Conservation (phyloP, 1,140 invertebrate species). For the Drosophila dunni region DNA sequence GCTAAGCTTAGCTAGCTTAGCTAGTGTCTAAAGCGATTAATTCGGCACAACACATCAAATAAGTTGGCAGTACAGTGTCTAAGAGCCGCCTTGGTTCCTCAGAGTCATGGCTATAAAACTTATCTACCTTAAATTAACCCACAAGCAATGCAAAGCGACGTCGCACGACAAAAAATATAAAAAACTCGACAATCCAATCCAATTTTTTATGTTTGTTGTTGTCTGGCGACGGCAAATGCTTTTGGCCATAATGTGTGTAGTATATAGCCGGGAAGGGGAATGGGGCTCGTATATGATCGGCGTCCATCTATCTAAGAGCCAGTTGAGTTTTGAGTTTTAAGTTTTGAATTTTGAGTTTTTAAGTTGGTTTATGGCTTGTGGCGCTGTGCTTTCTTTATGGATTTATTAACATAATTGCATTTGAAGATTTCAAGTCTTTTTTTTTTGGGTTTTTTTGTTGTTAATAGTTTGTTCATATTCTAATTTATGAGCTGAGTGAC, state of each 20-base stretch:
- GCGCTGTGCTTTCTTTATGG: conserved; percentile 70
- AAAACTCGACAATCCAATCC: conserved; percentile 54
- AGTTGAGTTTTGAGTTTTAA: conserved; percentile 37
- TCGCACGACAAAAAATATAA: conserved; percentile 18
- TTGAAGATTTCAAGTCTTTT: conserved; percentile 59
- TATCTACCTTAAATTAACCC: conserved; percentile 73
- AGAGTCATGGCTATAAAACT: conserved; percentile 68
- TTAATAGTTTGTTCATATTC: conserved; percentile 56
- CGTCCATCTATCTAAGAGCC: conserved; percentile 63
- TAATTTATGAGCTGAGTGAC: conserved; percentile 59
- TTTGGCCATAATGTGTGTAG: conserved; percentile 28
- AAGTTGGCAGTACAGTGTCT: no score
- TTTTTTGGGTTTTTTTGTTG: conserved; percentile 44
- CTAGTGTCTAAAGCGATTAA: no score
- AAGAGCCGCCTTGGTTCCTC: conserved; percentile 3
- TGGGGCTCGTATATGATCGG: conserved; percentile 6
- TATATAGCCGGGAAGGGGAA: conserved; percentile 23
- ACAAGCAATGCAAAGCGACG: conserved; percentile 61
- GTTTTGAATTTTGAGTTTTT: conserved; percentile 40
- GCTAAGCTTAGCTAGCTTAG: no score
- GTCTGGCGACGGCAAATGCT: conserved; percentile 46
- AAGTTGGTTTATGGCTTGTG: conserved; percentile 61
- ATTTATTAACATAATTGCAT: conserved; percentile 77
- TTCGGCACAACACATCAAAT: no score
- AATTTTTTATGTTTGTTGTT: not conserved